These are phyloP conservation scores for Donacobius atricapilla DNA, from an alignment of 2,113 vertebrate species.

Conservation along the genomic window DNA sequence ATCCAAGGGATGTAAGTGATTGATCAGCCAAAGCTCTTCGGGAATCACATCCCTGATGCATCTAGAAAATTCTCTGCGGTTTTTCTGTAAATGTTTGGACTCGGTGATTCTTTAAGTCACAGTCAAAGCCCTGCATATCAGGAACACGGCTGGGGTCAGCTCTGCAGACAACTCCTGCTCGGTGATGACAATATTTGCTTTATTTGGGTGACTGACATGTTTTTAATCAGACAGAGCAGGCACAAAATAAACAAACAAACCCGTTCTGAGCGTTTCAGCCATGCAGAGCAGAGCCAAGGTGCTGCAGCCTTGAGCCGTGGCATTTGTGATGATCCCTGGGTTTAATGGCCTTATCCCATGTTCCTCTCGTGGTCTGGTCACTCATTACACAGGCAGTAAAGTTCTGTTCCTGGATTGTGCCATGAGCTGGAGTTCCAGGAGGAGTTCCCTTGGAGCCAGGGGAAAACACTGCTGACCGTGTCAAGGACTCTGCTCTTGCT, in stretches of 20 bases:
- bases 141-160: background rate
- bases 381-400: background rate
- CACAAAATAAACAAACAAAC: background rate
- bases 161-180: background rate
- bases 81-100: background rate
- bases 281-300: background rate
- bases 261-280: accelerated
- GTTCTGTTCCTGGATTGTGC: accelerated
- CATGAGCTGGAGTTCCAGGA: accelerated
- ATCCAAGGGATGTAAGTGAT: background rate
- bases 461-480: background rate
- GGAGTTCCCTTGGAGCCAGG: background rate
- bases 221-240: background rate
- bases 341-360: background rate
- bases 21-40: background rate
- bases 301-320: background rate
- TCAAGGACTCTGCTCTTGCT: background rate
- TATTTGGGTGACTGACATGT: background rate
- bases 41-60: accelerated
- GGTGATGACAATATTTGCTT: background rate
- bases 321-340: background rate
- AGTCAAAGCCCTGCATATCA: accelerated
- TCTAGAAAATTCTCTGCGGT: background rate
- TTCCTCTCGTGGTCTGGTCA: background rate
- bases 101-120: accelerated